Percentiles rank a stretch among this genome's conserved stretches.
Conservation (phyloP, 92 coral and sea anemone genomes). For the Anthopleura xanthogrammica region DNA sequence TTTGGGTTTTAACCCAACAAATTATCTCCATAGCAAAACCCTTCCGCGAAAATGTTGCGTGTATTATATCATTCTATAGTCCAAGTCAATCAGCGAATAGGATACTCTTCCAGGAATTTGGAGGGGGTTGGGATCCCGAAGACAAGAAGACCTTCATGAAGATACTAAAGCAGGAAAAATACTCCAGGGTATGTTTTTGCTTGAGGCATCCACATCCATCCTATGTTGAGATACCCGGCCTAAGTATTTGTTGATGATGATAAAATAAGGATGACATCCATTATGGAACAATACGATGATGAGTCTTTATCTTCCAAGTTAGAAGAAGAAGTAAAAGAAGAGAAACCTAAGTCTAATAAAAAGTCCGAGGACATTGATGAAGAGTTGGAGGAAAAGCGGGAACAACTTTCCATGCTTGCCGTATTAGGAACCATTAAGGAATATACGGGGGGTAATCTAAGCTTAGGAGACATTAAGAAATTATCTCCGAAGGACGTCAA, state of each 20-base stretch:
- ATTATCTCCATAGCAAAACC: conserved; percentile 27
- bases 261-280: no score
- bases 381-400: background rate
- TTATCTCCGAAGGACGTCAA: conserved; percentile 31
- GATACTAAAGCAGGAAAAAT: conserved; percentile 13
- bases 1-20: conserved; percentile 36
- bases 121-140: conserved; percentile 17
- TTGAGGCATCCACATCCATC: background rate
- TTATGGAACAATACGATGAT: no score
- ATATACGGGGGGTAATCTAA: conserved; percentile 29
- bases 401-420: background rate
- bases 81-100: conserved; percentile 5
- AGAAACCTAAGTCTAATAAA: no score
- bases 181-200: background rate
- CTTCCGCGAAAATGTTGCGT: conserved; percentile 12
- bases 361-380: no score
- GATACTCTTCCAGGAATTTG: conserved; percentile 25
- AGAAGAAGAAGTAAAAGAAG: no score
- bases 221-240: background rate
- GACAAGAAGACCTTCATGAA: conserved; percentile 5
- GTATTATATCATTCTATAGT: conserved; percentile 1
- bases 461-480: conserved; percentile 31
- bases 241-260: no score
- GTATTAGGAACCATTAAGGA: background rate
- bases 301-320: no score